A percentile compares a stretch with the other conserved stretches of the same genome.
Conservation (phyloP, 2,113 vertebrate species). For the Neopipo cinnamomea region DNA sequence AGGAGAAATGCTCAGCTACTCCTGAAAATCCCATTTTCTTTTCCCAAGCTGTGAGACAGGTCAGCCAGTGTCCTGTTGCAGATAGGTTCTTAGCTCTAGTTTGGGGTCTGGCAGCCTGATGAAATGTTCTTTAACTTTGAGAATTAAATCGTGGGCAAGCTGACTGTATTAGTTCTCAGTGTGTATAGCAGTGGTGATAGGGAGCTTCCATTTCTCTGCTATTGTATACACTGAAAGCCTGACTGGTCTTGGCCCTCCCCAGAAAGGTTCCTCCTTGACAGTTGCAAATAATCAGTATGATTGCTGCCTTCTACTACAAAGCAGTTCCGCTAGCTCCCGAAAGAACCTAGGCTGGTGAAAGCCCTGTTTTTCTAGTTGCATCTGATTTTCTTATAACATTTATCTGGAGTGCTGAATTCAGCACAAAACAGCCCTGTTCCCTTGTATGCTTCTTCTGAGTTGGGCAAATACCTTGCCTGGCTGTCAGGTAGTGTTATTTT, state of each 20-base stretch:
- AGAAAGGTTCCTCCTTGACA: background rate
- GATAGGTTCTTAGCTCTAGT: background rate
- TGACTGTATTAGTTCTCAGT: background rate
- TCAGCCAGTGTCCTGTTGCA: background rate
- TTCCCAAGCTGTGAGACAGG: background rate
- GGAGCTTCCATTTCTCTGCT: background rate
- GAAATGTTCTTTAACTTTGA: background rate
- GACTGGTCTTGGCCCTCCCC: background rate
- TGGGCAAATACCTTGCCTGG: background rate
- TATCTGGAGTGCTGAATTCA: background rate
- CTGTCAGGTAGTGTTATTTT: background rate
- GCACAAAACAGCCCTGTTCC: background rate
- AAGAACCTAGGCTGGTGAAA: background rate
- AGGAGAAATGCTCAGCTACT: background rate
- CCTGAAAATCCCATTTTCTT: background rate
- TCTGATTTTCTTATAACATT: background rate
- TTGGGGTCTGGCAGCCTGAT: background rate
- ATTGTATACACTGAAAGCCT: background rate
- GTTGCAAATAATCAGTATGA: background rate
- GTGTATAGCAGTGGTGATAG: background rate
- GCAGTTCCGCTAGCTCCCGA: background rate
- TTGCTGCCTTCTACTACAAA: background rate
- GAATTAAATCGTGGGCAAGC: background rate
- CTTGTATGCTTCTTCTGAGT: background rate
- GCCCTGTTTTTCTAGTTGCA: background rate